Evolutionary conservation across 2,113 vertebrate genomes (phyloP).

Genomic region (Oryzias melastigma): DNA sequence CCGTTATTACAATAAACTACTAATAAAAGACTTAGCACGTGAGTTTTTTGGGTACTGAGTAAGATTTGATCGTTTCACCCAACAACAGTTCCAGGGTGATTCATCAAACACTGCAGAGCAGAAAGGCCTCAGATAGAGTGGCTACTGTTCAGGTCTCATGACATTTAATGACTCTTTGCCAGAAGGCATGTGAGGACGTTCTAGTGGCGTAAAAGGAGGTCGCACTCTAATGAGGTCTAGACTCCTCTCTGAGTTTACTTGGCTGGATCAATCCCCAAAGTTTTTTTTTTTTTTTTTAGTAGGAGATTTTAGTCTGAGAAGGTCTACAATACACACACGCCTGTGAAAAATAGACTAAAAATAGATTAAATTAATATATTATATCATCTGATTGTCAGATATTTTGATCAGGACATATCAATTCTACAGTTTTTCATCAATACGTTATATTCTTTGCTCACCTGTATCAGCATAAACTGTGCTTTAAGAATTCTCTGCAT

Average conservation of each 20-base stretch:
- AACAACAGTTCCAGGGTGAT: neutral
- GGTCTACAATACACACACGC: too few relatives aligned
- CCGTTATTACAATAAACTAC: too few relatives aligned
- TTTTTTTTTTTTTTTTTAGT: neutral
- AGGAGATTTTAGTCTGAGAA: neutral
- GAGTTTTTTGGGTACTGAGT: neutral
- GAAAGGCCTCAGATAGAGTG: slow-evolving; percentile 5
- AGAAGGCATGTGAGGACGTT: neutral
- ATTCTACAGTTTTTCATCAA: too few relatives aligned
- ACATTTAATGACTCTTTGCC: slow-evolving; percentile 21
- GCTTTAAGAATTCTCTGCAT: too few relatives aligned
- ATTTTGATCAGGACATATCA: too few relatives aligned
- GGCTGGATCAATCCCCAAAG: neutral
- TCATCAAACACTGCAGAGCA: neutral
- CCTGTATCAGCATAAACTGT: too few relatives aligned
- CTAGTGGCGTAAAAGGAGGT: neutral
- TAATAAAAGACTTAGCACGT: too few relatives aligned
- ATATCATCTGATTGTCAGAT: too few relatives aligned
- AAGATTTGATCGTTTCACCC: neutral
- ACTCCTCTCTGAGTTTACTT: neutral
- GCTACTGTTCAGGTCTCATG: slow-evolving; percentile 1
- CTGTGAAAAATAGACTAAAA: too few relatives aligned
- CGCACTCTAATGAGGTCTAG: neutral
- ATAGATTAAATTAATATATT: too few relatives aligned
- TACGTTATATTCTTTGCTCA: too few relatives aligned